Evolutionary conservation across 2,113 vertebrate species (phyloP).

Genomic region (Cinclus mexicanus): DNA sequence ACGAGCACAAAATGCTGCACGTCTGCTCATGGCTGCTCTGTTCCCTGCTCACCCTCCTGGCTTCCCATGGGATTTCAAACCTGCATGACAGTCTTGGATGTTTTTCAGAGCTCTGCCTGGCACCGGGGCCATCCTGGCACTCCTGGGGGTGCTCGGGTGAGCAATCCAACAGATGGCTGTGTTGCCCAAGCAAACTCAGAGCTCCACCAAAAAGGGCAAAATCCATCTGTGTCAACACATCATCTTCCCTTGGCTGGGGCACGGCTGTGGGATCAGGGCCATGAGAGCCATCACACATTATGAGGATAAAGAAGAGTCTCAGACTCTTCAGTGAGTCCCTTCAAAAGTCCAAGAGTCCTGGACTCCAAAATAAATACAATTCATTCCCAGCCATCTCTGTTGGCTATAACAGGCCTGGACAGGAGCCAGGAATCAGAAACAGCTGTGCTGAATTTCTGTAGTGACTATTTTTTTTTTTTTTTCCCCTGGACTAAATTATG

Average conservation of each 20-base stretch:
- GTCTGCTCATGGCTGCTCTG: background rate
- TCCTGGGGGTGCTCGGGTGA: background rate
- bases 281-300: background rate
- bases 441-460: background rate
- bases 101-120: background rate
- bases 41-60: background rate
- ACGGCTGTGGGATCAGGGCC: background rate
- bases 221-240: slow-evolving; percentile 43
- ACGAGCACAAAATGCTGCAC: background rate
- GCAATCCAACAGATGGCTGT: background rate
- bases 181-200: slow-evolving; percentile 27
- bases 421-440: background rate
- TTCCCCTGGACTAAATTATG: background rate
- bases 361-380: background rate
- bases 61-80: background rate
- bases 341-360: background rate
- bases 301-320: background rate
- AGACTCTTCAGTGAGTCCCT: background rate
- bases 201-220: slow-evolving; percentile 40
- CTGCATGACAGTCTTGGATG: background rate
- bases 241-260: background rate
- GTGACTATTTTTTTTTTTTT: background rate
- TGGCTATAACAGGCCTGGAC: background rate
- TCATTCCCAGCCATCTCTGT: background rate
- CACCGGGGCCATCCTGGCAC: background rate